These are phyloP conservation scores for Unio delphinus DNA, from an alignment of 2,888 invertebrate species.

Conservation along the genomic window DNA sequence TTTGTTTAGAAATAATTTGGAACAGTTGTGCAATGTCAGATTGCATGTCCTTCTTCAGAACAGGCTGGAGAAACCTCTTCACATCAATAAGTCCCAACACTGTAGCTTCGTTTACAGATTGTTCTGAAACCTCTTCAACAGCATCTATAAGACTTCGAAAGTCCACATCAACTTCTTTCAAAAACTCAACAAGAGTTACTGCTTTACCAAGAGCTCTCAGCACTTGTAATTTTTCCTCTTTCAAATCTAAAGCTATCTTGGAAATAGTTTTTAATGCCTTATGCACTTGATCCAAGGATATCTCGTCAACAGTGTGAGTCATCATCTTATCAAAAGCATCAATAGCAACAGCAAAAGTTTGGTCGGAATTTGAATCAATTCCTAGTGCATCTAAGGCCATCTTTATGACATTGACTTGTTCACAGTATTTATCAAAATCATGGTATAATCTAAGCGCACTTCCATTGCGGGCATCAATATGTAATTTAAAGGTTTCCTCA, in stretches of 20 bases:
- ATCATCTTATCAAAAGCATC: conserved; percentile 15
- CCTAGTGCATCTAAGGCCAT: conserved; percentile 5
- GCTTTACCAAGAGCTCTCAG: conserved; percentile 18
- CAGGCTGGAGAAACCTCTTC: conserved; percentile 30
- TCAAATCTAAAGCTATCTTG: too few species aligned
- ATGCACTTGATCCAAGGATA: conserved; percentile 15
- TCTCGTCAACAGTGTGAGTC: conserved; percentile 1
- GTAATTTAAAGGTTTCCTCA: too few species aligned
- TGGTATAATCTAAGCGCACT: too few species aligned
- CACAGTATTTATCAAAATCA: not conserved
- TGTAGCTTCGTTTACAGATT: conserved; percentile 41
- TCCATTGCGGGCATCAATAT: too few species aligned
- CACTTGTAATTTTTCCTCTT: conserved; percentile 13
- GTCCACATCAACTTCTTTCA: conserved; percentile 35
- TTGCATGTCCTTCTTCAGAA: conserved; percentile 13
- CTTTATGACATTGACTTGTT: conserved; percentile 10
- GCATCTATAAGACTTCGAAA: conserved; percentile 47
- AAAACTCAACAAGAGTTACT: conserved; percentile 26
- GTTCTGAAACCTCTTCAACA: conserved; percentile 49
- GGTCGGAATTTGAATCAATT: not conserved
- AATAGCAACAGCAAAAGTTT: conserved; percentile 14
- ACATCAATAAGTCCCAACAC: conserved; percentile 42
- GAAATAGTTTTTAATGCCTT: conserved; percentile 3
- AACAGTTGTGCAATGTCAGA: not conserved
- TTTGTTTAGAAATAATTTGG: conserved; percentile 12